phyloP scores from a whole-genome alignment of 2,113 vertebrate genomes.

The Parotia lawesii region DNA sequence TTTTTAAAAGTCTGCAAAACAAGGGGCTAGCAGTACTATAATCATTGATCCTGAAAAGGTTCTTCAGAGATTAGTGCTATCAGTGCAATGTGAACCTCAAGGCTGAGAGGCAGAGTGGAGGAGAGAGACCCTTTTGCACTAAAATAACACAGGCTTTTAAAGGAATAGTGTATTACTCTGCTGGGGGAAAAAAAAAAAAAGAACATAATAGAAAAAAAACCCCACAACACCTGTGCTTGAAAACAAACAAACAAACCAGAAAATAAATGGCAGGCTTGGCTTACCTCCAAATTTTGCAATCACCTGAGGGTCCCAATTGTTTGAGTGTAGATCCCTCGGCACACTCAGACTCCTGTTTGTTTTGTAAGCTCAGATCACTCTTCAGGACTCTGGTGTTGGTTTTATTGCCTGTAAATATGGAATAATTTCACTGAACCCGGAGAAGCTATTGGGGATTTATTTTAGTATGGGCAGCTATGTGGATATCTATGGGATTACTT shows the following conservation, averaged over 20 bases:
- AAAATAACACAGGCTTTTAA: constrained; percentile 50
- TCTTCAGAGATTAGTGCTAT: constrained; percentile 75
- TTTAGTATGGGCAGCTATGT: not conserved
- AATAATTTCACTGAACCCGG: not conserved
- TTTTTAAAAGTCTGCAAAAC: constrained; percentile 79
- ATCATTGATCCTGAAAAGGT: constrained; percentile 80
- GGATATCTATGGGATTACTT: not conserved
- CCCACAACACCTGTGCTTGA: not conserved
- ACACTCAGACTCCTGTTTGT: not conserved
- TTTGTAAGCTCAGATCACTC: constrained; percentile 12
- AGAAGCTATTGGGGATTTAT: not conserved
- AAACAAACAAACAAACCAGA: constrained; percentile 9
- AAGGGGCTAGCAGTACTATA: constrained; percentile 76
- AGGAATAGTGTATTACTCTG: not conserved
- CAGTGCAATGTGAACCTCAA: constrained; percentile 67
- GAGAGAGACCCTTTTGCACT: constrained; percentile 52
- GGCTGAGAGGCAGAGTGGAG: constrained; percentile 40
- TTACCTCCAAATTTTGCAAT: not conserved
- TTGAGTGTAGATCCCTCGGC: not conserved
- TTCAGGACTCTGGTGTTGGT: not conserved
- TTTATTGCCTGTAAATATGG: not conserved
- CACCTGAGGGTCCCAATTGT: not conserved
- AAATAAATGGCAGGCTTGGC: not conserved
- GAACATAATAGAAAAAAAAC: not conserved
- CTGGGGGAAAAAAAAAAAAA: rapidly evolving